Conservation (phyloP, 2,113 vertebrate species). For the Notothenia rossii region DNA sequence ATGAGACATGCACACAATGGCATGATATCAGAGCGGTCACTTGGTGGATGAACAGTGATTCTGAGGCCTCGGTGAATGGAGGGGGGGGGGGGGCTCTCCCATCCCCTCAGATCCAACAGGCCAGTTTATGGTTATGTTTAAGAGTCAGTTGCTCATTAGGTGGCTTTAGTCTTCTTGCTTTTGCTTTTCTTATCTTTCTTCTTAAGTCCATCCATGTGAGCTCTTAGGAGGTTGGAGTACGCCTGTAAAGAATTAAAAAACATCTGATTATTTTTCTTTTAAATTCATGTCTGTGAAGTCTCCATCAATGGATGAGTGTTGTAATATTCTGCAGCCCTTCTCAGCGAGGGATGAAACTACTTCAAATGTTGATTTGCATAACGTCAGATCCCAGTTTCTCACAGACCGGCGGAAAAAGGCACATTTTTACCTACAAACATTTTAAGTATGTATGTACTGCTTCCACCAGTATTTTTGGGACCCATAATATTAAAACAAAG, state of each 20-base stretch:
- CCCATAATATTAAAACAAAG: too few relatives aligned
- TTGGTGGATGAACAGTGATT: constrained; percentile 42
- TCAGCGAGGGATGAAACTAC: too few relatives aligned
- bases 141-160: constrained; percentile 87
- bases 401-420: too few relatives aligned
- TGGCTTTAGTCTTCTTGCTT: constrained; percentile 97
- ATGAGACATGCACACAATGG: constrained; percentile 64
- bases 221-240: constrained; percentile 96
- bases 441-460: too few relatives aligned
- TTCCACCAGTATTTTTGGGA: too few relatives aligned
- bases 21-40: constrained; percentile 60
- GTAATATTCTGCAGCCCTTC: too few relatives aligned
- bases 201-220: constrained; percentile 99
- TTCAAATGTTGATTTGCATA: too few relatives aligned
- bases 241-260: constrained; percentile 82
- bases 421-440: too few relatives aligned
- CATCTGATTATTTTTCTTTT: not conserved
- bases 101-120: constrained; percentile 41
- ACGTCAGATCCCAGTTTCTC: too few relatives aligned
- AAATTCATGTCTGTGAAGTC: too few relatives aligned
- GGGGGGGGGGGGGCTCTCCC: constrained; percentile 13
- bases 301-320: too few relatives aligned
- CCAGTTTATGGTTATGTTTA: constrained; percentile 43
- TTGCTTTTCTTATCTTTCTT: constrained; percentile 99
- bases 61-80: constrained; percentile 40